Conservation (phyloP, 92 coral and sea anemone genomes). For the Pocillopora grandis region DNA sequence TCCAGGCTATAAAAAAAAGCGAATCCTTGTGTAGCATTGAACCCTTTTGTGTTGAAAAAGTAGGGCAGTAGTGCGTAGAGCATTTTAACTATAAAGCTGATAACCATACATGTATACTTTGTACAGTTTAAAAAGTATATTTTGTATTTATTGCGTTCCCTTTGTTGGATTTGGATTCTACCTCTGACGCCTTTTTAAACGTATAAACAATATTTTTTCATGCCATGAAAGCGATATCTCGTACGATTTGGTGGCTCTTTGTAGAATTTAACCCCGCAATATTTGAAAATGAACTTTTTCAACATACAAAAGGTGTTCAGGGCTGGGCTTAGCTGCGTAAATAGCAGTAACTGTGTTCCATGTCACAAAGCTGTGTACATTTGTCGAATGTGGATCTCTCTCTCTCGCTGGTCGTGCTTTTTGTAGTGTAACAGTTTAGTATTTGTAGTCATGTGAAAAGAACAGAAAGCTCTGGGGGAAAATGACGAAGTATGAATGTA, state of each 20-base stretch:
- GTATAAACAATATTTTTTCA: slow-evolving; percentile 23
- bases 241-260: slow-evolving; percentile 24
- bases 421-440: slow-evolving; percentile 13
- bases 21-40: slow-evolving; percentile 24
- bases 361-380: slow-evolving; percentile 27
- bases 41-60: slow-evolving; percentile 72
- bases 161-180: slow-evolving; percentile 22
- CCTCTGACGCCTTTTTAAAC: slow-evolving; percentile 24
- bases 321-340: background rate
- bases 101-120: slow-evolving; percentile 44
- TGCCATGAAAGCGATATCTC: slow-evolving; percentile 11
- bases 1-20: slow-evolving; percentile 6
- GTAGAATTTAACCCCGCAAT: slow-evolving; percentile 42
- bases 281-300: slow-evolving; percentile 58
- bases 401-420: slow-evolving; percentile 36
- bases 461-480: background rate
- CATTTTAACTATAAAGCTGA: slow-evolving; percentile 19
- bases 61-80: background rate
- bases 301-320: slow-evolving; percentile 50
- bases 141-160: slow-evolving; percentile 64
- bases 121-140: slow-evolving; percentile 66
- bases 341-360: background rate
- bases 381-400: slow-evolving; percentile 10
- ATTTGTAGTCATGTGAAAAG: slow-evolving; percentile 11
- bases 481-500: slow-evolving; percentile 7